Evolutionary conservation across 1,140 invertebrate genomes (phyloP).

Genomic region (Drosophila fuyamai): DNA sequence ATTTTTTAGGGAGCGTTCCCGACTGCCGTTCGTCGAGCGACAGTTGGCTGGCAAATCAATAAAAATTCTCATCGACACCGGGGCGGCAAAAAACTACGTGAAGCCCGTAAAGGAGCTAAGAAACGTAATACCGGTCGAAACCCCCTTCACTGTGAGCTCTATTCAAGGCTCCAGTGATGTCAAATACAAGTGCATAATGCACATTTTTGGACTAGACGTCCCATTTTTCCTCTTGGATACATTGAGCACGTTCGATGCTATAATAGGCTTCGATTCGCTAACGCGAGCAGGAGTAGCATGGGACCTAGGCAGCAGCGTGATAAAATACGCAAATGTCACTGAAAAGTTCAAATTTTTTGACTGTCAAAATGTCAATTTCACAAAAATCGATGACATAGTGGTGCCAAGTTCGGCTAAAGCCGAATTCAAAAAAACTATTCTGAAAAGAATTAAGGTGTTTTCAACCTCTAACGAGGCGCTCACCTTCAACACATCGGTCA

Average conservation of each 20-base stretch:
- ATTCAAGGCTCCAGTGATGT: slow-evolving; percentile 23
- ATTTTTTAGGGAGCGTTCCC: no score
- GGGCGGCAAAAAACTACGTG: slow-evolving; percentile 33
- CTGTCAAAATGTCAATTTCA: background rate
- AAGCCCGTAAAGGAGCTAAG: slow-evolving; percentile 28
- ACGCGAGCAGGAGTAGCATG: background rate
- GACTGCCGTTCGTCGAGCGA: slow-evolving; percentile 26
- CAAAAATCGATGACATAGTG: no score
- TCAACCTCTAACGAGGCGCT: no score
- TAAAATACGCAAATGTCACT: background rate
- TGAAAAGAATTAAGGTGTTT: no score
- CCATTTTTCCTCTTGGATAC: no score
- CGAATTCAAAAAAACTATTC: no score
- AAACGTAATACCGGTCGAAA: slow-evolving; percentile 30
- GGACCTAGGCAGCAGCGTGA: background rate
- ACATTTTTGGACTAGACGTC: slow-evolving; percentile 10
- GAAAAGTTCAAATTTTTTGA: slow-evolving; percentile 6
- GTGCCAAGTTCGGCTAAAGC: no score
- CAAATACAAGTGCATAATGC: slow-evolving; percentile 22
- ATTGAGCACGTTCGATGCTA: background rate
- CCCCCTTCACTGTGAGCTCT: slow-evolving; percentile 29
- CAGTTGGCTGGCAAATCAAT: slow-evolving; percentile 30
- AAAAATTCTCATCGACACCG: slow-evolving; percentile 37
- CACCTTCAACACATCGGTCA: no score
- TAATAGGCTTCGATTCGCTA: slow-evolving; percentile 2